Base-by-base conservation (phyloP, 2,888 invertebrate species). In the Arge pagana region DNA sequence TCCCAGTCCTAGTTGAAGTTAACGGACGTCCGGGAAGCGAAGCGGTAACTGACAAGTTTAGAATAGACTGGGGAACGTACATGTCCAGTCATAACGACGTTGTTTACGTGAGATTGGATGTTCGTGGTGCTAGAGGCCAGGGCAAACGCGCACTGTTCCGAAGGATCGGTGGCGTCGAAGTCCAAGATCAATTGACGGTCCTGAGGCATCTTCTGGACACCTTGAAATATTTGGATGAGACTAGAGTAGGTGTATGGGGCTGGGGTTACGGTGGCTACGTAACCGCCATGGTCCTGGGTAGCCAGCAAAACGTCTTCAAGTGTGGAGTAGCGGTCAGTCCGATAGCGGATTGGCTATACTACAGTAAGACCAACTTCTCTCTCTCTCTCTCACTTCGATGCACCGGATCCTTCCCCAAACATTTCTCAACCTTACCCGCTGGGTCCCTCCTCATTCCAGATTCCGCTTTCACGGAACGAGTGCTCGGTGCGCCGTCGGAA, bases 261-360 rank as follows among this genome's bases (percentile, higher is more conserved):
- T 94, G 95, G 94, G 96, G 95, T 11, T 96, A 95, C 78, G 96
- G 93, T 6, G 96, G 96, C 6, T 96, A 94, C 78, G 91, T 95
- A 28, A 91, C 95, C n/a, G 83, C 93, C 45, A 93, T 93, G 87
- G 86, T 92, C 53, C 81, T 96, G 48, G 93, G 93, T 31, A 86
- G 88, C 43, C 91, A 93, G 72, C 83, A 84, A 60, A 84, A 88
- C 66, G 86, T 91, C 48, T 92, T 94, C 79, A 91, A 93, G 74
- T 96, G 96, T 76, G 96, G 96, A 39, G 88, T 95, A 55, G 88
- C 94, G 13, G 93, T 96, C 28, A 95, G 96, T 56, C 96, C 96
- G 1, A 94, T 96, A 65, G 90, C 94, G 26, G 95, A 96, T 78
- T 97, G 96, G 94, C 83, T 92, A 48, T 95, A 90, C 78, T 96